Evolutionary conservation across 2,113 vertebrate genomes (phyloP).

Genomic region (Phrynocephalus versicolor): DNA sequence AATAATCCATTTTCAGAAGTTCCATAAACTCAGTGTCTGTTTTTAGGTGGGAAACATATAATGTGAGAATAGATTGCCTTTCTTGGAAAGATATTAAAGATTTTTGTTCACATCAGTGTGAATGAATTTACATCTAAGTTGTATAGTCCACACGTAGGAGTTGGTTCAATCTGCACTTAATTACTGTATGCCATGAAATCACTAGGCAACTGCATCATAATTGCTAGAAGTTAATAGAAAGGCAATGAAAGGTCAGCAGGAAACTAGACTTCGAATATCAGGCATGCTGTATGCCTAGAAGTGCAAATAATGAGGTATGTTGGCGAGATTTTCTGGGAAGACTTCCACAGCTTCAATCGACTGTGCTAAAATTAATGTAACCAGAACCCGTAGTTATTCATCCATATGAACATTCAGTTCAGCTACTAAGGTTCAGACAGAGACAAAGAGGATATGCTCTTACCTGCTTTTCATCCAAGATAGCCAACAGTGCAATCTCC

Average conservation of each 20-base stretch:
- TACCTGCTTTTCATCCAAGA: neutral
- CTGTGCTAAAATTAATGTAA: neutral
- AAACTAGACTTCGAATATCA: neutral
- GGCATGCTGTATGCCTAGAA: neutral
- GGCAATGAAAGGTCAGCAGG: neutral
- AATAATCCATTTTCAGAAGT: neutral
- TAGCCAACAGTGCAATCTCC: neutral
- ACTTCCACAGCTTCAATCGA: neutral
- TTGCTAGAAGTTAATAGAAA: slow-evolving; percentile 1
- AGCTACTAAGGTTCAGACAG: neutral
- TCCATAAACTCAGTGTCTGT: neutral
- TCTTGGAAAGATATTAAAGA: neutral
- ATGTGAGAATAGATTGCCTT: neutral
- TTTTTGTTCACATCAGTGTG: neutral
- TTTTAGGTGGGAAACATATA: too few species aligned
- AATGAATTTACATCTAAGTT: neutral
- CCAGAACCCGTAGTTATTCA: neutral
- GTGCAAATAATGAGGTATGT: slow-evolving; percentile 12
- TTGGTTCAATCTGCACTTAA: neutral
- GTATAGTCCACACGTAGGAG: neutral
- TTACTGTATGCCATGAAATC: neutral
- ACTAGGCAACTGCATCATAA: neutral
- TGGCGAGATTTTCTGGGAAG: neutral
- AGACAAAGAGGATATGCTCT: neutral
- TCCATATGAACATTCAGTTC: neutral